Evolutionary conservation across 2,888 invertebrate species (phyloP).

Genomic region (Athalia circularis): DNA sequence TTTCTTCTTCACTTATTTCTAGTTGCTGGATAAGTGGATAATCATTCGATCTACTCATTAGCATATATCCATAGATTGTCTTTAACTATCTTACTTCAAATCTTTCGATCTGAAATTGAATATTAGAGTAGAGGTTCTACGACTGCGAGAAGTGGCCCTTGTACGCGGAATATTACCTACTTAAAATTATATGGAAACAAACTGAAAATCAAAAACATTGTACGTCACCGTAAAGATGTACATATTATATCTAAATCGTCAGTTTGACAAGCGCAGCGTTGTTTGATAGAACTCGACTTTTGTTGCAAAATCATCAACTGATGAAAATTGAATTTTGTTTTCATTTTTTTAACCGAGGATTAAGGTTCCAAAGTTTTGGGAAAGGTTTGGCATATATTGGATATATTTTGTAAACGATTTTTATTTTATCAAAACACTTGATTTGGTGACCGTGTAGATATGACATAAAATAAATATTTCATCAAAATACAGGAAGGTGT

Average conservation of each 20-base stretch:
- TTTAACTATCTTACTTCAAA: conserved; percentile 4
- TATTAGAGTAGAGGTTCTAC: conserved; percentile 8
- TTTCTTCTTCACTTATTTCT: not conserved
- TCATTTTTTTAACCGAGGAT: conserved; percentile 21
- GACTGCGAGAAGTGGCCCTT: not conserved
- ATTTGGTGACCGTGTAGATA: conserved; percentile 50
- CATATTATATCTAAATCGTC: not conserved
- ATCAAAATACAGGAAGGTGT: conserved; percentile 36
- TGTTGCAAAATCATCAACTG: conserved; percentile 2
- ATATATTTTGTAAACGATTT: conserved; percentile 50
- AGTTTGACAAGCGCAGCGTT: not conserved
- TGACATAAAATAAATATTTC: conserved; percentile 49
- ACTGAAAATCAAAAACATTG: conserved; percentile 8
- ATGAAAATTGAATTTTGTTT: conserved; percentile 33
- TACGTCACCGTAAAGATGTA: not conserved
- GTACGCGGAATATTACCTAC: not conserved
- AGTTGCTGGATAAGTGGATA: not conserved
- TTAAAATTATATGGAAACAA: not conserved
- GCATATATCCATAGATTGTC: conserved; percentile 18
- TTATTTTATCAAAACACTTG: conserved; percentile 53
- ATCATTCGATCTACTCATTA: conserved; percentile 12
- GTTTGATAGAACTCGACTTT: not conserved
- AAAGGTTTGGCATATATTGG: conserved; percentile 43
- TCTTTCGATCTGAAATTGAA: conserved; percentile 24
- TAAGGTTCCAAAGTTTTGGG: conserved; percentile 30